Conservation (phyloP, 2,888 invertebrate genomes). For the Erebia palarica region DNA sequence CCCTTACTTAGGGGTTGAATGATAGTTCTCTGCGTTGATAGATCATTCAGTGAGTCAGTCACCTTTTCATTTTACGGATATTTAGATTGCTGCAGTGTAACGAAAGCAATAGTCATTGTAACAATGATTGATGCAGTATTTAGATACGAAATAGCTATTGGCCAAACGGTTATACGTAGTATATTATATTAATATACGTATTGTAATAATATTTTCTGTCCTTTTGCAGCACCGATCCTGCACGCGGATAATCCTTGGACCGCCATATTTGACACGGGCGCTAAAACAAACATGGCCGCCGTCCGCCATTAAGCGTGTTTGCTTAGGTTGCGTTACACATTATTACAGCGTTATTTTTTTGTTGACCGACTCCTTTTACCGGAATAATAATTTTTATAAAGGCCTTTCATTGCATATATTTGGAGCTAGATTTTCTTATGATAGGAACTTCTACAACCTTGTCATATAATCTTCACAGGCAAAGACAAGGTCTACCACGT, state of each 20-base stretch:
- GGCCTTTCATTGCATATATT: constrained; percentile 23
- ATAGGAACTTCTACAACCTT: too few species aligned
- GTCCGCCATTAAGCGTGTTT: constrained; percentile 66
- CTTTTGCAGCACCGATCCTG: constrained; percentile 40
- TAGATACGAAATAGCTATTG: too few species aligned
- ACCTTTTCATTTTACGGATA: too few species aligned
- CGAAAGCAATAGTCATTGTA: too few species aligned
- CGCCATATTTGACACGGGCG: constrained; percentile 71
- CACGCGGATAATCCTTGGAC: constrained; percentile 64
- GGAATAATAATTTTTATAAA: constrained; percentile 31
- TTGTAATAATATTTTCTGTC: constrained; percentile 36
- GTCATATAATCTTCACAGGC: too few species aligned
- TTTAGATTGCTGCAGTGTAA: too few species aligned
- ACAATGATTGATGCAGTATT: too few species aligned
- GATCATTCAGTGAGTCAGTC: too few species aligned
- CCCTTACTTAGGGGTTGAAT: too few species aligned
- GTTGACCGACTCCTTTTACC: constrained; percentile 46
- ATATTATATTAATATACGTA: neutral
- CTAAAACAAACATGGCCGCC: constrained; percentile 61
- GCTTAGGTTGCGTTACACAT: constrained; percentile 73
- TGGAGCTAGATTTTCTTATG: constrained; percentile 13
- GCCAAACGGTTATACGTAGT: too few species aligned
- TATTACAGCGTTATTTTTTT: constrained; percentile 62
- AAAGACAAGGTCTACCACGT: too few species aligned
- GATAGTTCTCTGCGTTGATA: too few species aligned